Conservation (phyloP, 1,140 invertebrate genomes). For the Papilio xuthus region DNA sequence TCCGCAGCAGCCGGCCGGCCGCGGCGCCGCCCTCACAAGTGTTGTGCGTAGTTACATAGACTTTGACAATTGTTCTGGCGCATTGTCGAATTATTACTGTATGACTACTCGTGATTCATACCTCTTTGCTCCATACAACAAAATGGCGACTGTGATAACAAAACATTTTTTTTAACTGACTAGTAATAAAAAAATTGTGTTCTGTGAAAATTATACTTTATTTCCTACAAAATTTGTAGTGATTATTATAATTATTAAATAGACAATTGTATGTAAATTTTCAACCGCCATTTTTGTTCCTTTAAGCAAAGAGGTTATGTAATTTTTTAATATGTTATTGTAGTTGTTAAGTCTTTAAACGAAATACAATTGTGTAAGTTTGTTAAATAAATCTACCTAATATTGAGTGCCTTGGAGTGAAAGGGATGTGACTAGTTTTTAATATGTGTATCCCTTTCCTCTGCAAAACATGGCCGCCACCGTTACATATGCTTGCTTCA, state of each 20-base stretch:
- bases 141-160: conserved; percentile 19
- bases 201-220: neutral
- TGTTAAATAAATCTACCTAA: conserved; percentile 32
- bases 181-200: neutral
- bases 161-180: neutral
- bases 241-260: neutral
- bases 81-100: conserved; percentile 62
- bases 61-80: conserved; percentile 60
- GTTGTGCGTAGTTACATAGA: conserved; percentile 63
- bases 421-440: conserved; percentile 36
- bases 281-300: conserved; percentile 20
- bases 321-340: conserved; percentile 32
- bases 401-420: conserved; percentile 44
- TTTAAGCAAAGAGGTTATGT: conserved; percentile 33
- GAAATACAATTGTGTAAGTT: conserved; percentile 33
- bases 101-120: conserved; percentile 23
- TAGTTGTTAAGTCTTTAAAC: conserved; percentile 30
- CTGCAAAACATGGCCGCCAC: conserved; percentile 45
- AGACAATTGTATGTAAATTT: neutral
- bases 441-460: conserved; percentile 40
- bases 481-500: conserved; percentile 39
- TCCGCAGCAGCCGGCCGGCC: neutral
- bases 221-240: neutral
- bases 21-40: conserved; percentile 37
- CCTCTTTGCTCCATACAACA: conserved; percentile 23